These are phyloP conservation scores for Euphydryas editha DNA, from an alignment of 2,888 invertebrate species.

Conservation along the genomic window DNA sequence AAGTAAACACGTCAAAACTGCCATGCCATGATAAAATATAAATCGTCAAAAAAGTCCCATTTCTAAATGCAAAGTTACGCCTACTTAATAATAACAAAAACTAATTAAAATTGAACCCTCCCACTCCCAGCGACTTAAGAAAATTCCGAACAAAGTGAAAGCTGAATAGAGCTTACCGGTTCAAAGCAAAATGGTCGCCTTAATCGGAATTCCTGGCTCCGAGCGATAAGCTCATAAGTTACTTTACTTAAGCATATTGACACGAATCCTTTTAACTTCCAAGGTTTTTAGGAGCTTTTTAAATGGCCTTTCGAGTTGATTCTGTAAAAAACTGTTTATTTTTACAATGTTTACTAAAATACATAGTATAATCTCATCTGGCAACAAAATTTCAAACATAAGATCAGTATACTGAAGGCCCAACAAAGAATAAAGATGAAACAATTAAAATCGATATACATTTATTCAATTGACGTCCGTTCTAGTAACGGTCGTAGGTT, in stretches of 20 bases:
- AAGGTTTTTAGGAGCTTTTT: constrained; percentile 25
- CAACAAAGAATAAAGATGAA: too few species aligned
- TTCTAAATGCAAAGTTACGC: too few species aligned
- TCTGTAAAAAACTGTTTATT: not conserved
- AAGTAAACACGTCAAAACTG: too few species aligned
- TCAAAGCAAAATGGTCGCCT: constrained; percentile 37
- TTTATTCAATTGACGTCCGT: too few species aligned
- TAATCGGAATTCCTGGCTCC: constrained; percentile 40
- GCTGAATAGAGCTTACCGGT: constrained; percentile 33
- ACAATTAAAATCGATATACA: too few species aligned
- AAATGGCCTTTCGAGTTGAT: not conserved
- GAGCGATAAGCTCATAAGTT: constrained; percentile 44
- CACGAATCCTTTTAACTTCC: constrained; percentile 27
- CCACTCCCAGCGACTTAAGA: constrained; percentile 32
- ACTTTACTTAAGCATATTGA: constrained; percentile 42
- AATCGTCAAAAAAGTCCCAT: too few species aligned
- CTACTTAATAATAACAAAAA: constrained; percentile 36
- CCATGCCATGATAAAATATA: too few species aligned
- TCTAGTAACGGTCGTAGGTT: too few species aligned
- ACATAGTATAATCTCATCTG: too few species aligned
- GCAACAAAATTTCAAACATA: too few species aligned
- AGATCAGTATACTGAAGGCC: too few species aligned
- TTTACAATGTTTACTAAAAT: not conserved
- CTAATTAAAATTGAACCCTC: constrained; percentile 33
- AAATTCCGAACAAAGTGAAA: constrained; percentile 22